Evolutionary conservation across 2,888 invertebrate genomes (phyloP).

Genomic region (Mesochorus sp.): DNA sequence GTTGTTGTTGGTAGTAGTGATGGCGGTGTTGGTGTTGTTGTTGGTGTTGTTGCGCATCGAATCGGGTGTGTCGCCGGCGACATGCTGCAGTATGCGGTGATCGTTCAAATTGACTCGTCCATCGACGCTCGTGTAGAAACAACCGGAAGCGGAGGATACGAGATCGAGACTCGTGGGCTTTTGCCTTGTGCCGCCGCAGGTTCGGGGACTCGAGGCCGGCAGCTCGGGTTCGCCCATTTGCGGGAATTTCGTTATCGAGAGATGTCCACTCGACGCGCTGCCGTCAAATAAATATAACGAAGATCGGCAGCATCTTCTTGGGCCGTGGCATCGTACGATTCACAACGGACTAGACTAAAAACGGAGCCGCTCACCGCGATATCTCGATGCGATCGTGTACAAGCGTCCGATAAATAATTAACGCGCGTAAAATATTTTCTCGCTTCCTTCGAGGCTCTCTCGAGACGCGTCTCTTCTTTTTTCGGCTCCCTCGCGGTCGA

Average conservation of each 20-base stretch:
- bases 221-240: conserved; percentile 81
- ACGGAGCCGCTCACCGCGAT: too few relatives aligned
- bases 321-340: conserved; percentile 49
- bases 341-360: too few relatives aligned
- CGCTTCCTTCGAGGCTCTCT: too few relatives aligned
- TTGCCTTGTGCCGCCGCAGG: conserved; percentile 80
- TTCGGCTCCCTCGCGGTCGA: too few relatives aligned
- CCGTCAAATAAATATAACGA: too few relatives aligned
- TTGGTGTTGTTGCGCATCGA: conserved; percentile 18
- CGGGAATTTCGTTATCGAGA: conserved; percentile 58
- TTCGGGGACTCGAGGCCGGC: conserved; percentile 78
- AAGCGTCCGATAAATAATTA: too few relatives aligned
- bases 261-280: conserved; percentile 39
- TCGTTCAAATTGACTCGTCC: conserved; percentile 80
- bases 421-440: too few relatives aligned
- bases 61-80: conserved; percentile 64
- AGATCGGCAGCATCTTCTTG: conserved; percentile 39
- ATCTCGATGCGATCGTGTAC: too few relatives aligned
- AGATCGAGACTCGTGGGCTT: conserved; percentile 79
- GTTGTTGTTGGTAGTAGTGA: conserved; percentile 58
- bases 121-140: conserved; percentile 80
- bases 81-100: conserved; percentile 79
- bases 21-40: conserved; percentile 61
- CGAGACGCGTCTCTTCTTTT: too few relatives aligned
- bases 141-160: conserved; percentile 78